Evolutionary conservation across 2,888 invertebrate genomes (phyloP).

Genomic region (Drosophila borealis): DNA sequence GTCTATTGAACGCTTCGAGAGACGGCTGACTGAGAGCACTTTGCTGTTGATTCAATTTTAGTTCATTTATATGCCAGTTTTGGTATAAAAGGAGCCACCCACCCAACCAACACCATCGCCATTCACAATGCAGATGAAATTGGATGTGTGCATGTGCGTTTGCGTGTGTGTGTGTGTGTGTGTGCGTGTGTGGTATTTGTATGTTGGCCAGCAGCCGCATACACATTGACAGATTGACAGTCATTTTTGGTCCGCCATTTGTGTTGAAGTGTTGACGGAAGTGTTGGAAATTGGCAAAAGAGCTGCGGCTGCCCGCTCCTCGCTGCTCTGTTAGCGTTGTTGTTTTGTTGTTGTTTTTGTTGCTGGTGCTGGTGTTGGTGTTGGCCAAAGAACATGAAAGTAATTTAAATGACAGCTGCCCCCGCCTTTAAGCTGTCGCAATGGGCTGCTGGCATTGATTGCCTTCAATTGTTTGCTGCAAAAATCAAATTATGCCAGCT

Average conservation of each 20-base stretch:
- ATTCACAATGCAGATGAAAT: constrained; percentile 40
- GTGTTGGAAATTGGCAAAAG: constrained; percentile 71
- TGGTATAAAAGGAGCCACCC: constrained; percentile 46
- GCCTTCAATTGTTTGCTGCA: constrained; percentile 64
- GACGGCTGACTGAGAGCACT: constrained; percentile 48
- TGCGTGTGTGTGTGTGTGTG: constrained; percentile 11
- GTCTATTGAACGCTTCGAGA: constrained; percentile 5
- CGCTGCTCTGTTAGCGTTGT: constrained; percentile 5
- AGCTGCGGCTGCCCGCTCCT: constrained; percentile 38
- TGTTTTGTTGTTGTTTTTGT: constrained; percentile 9
- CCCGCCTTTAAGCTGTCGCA: constrained; percentile 10
- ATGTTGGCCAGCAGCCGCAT: constrained; percentile 33
- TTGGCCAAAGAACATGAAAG: constrained; percentile 63
- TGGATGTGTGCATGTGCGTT: constrained; percentile 32
- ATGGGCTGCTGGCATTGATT: constrained; percentile 56
- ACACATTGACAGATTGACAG: constrained; percentile 78
- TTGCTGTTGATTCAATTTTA: constrained; percentile 62
- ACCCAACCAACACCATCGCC: constrained; percentile 5
- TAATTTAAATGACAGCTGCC: constrained; percentile 66
- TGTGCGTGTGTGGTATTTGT: constrained; percentile 18
- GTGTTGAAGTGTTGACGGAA: constrained; percentile 78
- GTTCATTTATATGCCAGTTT: constrained; percentile 61
- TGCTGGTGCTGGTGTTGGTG: constrained; percentile 24
- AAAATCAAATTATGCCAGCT: constrained; percentile 50
- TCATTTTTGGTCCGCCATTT: constrained; percentile 64